These are phyloP conservation scores for Sebastes cheni DNA, from an alignment of 2,797 vertebrate species.

Conservation along the genomic window DNA sequence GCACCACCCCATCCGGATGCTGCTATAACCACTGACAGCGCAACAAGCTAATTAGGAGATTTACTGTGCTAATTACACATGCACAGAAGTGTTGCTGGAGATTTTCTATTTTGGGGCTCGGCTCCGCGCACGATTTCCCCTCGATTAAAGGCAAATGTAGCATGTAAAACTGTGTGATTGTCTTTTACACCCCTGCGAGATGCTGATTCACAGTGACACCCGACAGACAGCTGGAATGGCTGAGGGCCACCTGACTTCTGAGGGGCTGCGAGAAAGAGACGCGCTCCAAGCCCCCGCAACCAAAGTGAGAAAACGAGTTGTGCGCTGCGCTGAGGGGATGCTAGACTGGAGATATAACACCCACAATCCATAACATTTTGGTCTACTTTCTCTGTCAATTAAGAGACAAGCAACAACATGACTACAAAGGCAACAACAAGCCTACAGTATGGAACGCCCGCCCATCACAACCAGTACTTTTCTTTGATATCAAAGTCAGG, in stretches of 20 bases:
- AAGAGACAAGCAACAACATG: slow-evolving; percentile 49
- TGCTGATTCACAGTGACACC: slow-evolving; percentile 73
- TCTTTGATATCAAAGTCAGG: slow-evolving; percentile 50
- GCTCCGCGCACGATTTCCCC: slow-evolving; percentile 57
- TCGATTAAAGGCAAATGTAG: slow-evolving; percentile 80
- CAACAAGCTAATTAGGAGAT: slow-evolving; percentile 78
- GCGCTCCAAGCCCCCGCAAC: slow-evolving; percentile 51
- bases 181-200: slow-evolving; percentile 68
- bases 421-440: slow-evolving; percentile 53
- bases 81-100: slow-evolving; percentile 62
- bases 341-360: slow-evolving; percentile 68
- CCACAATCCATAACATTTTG: slow-evolving; percentile 57
- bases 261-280: slow-evolving; percentile 61
- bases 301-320: slow-evolving; percentile 60
- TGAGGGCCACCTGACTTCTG: slow-evolving; percentile 77
- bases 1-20: slow-evolving; percentile 42
- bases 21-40: slow-evolving; percentile 62
- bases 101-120: slow-evolving; percentile 62
- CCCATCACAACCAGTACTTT: slow-evolving; percentile 21
- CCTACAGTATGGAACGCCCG: slow-evolving; percentile 37
- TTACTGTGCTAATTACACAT: slow-evolving; percentile 72
- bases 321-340: slow-evolving; percentile 38
- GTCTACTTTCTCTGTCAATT: slow-evolving; percentile 62
- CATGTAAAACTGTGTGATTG: slow-evolving; percentile 74
- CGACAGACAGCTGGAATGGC: slow-evolving; percentile 82